These are phyloP conservation scores for Atta texana DNA, from an alignment of 1,140 invertebrate species.

Conservation along the genomic window DNA sequence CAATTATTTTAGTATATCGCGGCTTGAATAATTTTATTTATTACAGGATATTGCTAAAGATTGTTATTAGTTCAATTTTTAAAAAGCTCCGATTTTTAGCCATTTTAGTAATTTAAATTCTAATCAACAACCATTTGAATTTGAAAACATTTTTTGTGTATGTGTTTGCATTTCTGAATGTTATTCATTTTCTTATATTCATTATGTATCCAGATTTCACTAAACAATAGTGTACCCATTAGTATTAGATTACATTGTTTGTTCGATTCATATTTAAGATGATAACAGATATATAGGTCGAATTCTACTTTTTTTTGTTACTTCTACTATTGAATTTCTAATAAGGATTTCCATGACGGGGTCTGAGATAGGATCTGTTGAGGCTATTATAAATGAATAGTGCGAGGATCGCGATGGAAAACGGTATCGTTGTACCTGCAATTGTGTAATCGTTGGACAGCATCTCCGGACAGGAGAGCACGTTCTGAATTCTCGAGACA, in stretches of 20 bases:
- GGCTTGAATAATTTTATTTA: not conserved
- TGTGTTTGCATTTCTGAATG: not conserved
- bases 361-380: conserved; percentile 65
- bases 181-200: not conserved
- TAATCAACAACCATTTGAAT: not conserved
- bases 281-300: not conserved
- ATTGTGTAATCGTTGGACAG: conserved; percentile 52
- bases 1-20: not conserved
- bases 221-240: not conserved
- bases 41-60: not conserved
- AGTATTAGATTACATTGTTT: not conserved
- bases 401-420: conserved; percentile 65
- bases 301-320: conserved; percentile 34
- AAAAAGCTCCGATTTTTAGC: not conserved
- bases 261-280: not conserved
- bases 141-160: not conserved
- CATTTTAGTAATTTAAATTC: not conserved
- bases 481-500: conserved; percentile 61
- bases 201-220: not conserved
- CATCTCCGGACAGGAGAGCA: conserved; percentile 49
- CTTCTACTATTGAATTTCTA: conserved; percentile 44
- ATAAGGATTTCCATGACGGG: conserved; percentile 70
- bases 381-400: conserved; percentile 66
- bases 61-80: conserved; percentile 6
- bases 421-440: conserved; percentile 54